Evolutionary conservation across 2,888 invertebrate species (phyloP).

Genomic region (Uropetala carovei): DNA sequence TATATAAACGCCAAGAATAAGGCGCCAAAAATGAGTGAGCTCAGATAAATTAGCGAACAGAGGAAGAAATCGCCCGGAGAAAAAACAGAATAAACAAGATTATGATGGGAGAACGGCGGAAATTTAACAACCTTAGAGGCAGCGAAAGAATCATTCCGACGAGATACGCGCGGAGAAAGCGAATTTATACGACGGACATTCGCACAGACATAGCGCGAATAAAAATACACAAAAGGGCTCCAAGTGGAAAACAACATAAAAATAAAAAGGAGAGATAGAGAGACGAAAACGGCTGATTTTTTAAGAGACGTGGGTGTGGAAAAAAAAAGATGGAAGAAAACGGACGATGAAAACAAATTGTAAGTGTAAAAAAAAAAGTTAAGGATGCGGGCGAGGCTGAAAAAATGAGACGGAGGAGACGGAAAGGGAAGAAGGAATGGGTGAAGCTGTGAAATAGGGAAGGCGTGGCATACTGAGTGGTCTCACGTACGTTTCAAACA

Average conservation of each 20-base stretch:
- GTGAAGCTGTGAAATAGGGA: conserved; percentile 34
- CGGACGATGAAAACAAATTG: background rate
- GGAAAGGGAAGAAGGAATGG: background rate
- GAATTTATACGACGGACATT: background rate
- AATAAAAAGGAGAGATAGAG: background rate
- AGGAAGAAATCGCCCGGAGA: background rate
- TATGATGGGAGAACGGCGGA: background rate
- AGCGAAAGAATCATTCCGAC: background rate
- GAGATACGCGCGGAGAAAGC: background rate
- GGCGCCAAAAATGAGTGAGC: background rate
- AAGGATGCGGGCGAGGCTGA: background rate
- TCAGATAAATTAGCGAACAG: background rate
- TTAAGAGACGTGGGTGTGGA: background rate
- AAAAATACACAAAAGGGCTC: background rate
- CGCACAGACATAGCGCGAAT: background rate
- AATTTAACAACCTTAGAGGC: background rate
- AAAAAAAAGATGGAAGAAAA: background rate
- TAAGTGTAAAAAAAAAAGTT: background rate
- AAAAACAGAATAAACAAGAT: background rate
- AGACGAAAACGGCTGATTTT: background rate
- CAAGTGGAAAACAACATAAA: background rate
- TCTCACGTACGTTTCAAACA: conserved; percentile 38
- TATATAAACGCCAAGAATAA: background rate
- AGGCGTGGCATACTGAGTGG: background rate
- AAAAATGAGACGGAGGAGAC: background rate